A percentile compares a stretch with the other conserved stretches of the same genome.
phyloP scores from a whole-genome alignment of 1,140 invertebrate genomes.

The Ceratosolen solmsi region DNA sequence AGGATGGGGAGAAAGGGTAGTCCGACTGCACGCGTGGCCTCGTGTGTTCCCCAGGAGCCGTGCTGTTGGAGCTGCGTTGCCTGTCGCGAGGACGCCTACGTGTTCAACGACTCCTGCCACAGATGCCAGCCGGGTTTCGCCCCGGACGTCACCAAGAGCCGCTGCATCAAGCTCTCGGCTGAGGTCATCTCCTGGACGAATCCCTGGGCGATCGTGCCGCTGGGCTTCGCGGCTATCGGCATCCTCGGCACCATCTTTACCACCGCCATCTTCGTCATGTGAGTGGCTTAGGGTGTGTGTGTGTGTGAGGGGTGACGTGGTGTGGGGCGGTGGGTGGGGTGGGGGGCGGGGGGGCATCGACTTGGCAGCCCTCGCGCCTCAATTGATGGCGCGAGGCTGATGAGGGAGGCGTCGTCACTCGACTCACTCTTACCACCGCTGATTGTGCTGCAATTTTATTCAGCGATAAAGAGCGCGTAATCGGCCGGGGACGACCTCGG shows the following conservation, averaged over 20 bases:
- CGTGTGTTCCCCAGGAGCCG: conserved; percentile 67
- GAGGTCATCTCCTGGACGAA: conserved; percentile 73
- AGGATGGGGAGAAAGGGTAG: neutral
- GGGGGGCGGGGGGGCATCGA: neutral
- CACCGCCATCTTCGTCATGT: conserved; percentile 77
- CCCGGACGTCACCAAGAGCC: conserved; percentile 73
- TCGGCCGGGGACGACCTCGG: too few relatives aligned
- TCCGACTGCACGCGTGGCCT: neutral
- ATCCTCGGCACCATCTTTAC: conserved; percentile 79
- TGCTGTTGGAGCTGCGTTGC: conserved; percentile 81
- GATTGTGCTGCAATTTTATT: too few relatives aligned
- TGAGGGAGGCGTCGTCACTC: too few relatives aligned
- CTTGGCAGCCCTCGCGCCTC: too few relatives aligned
- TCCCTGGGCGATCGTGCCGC: conserved; percentile 78
- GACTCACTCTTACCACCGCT: too few relatives aligned
- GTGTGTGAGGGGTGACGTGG: neutral
- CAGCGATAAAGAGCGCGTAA: too few relatives aligned
- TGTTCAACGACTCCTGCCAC: conserved; percentile 77
- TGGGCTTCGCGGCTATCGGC: conserved; percentile 76
- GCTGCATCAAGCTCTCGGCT: conserved; percentile 74
- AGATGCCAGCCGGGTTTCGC: conserved; percentile 75
- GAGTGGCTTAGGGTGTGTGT: conserved; percentile 48
- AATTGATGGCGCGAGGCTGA: too few relatives aligned
- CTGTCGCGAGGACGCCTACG: conserved; percentile 76
- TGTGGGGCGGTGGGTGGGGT: neutral